Evolutionary conservation across 2,797 vertebrate species (phyloP).

Genomic region (Ispidina picta): DNA sequence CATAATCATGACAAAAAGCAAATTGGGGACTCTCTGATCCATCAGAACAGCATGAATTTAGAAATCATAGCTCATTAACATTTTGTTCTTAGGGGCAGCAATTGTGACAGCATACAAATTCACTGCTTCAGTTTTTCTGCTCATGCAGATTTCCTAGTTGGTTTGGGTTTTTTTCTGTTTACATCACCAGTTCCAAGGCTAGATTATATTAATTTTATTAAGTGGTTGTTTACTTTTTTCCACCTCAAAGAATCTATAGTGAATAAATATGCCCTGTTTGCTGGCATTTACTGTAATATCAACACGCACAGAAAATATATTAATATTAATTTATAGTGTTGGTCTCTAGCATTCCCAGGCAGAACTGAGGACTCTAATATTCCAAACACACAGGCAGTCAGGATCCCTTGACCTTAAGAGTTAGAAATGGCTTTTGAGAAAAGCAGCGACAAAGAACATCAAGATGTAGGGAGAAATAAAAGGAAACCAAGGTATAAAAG

Average conservation of each 20-base stretch:
- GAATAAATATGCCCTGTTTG: not conserved
- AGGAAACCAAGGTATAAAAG: not conserved
- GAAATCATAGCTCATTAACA: conserved; percentile 50
- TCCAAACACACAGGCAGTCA: not conserved
- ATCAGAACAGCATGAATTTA: conserved; percentile 2
- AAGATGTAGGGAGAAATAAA: not conserved
- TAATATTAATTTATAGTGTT: not conserved
- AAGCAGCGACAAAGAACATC: not conserved
- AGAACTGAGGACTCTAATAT: not conserved
- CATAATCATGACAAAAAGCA: conserved; percentile 27
- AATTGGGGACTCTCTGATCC: conserved; percentile 12
- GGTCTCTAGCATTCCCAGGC: not conserved
- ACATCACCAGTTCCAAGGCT: not conserved
- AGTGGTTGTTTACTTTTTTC: not conserved
- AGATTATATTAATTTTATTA: not conserved
- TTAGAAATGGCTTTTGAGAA: not conserved
- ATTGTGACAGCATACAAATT: conserved; percentile 1
- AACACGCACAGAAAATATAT: not conserved
- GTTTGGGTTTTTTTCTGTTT: not conserved
- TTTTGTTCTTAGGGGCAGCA: conserved; percentile 7
- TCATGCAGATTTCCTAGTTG: not conserved
- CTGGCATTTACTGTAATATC: not conserved
- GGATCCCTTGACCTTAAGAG: not conserved
- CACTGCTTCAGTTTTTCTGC: not conserved
- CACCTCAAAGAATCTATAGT: not conserved